Base-by-base conservation (phyloP, 2,888 invertebrate genomes). In the Nomada fabriciana region DNA sequence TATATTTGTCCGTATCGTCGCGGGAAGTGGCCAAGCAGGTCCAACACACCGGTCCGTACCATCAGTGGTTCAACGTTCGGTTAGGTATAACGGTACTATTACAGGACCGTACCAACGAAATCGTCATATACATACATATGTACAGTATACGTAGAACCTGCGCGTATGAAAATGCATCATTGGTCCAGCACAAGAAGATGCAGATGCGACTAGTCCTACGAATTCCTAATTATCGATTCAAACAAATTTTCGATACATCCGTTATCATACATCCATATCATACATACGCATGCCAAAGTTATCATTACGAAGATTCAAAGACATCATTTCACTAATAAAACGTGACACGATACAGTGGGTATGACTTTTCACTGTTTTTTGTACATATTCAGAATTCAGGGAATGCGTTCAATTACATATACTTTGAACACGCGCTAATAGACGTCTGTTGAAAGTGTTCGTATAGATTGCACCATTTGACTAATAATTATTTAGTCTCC, bases 1-100 rank as follows among this genome's bases (percentile, higher is more conserved):
- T 20, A 36, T 20, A 36, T 60, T 50, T 52, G 20, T 25, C 64
- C 11, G 36, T 20, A 52, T 25, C 52, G 68, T 69, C 84, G 86
- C 74, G 81, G 52, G 25, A 73, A 86, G 86, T 75, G 75, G 65
- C 77, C 70, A 82, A 84, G 86, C 85, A 11, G 57, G 25, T 57
- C 11, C 25, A 75, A 67, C 83, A 69, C 68, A 86, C 80, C 77
- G 85, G 74, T 77, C 72, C 61, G 64, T 70, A 76, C 79, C 79
- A 63, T 82, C 67, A 76, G 72, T 88, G 86, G 90, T 90, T 91
- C 91, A 91, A 90, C 89, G 90, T 83, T 87, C 90, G 84, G 83
- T 57, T 79, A 80, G 70, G 77, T 80, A 67, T 91, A 91, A 91
- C 92, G 92, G 91, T 90, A 91, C 84, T 80, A 25, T 52, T 42